phyloP scores from a whole-genome alignment of 2,797 vertebrate genomes.

The Phataginus tetradactyla region DNA sequence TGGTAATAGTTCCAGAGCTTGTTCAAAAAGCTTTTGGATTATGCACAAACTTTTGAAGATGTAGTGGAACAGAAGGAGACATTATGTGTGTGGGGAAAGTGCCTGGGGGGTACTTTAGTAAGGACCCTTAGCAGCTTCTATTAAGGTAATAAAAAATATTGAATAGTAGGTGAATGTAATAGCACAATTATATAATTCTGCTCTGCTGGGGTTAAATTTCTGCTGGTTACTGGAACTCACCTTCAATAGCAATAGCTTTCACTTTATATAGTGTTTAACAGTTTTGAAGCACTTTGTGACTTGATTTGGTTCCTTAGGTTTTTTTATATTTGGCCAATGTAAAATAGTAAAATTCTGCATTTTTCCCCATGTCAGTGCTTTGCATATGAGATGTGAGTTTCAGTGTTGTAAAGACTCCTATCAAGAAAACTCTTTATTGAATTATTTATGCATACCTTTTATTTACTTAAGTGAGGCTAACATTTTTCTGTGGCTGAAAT shows the following conservation, averaged over 20 bases:
- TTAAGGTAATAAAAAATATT: neutral
- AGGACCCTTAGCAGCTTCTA: constrained; percentile 4
- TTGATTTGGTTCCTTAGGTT: constrained; percentile 51
- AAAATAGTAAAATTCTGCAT: constrained; percentile 11
- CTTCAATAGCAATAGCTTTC: neutral
- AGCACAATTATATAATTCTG: constrained; percentile 1
- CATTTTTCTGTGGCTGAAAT: neutral
- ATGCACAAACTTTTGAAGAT: constrained; percentile 19
- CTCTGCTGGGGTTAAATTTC: neutral
- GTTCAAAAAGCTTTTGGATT: constrained; percentile 21
- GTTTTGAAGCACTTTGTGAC: constrained; percentile 18
- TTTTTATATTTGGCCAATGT: constrained; percentile 14
- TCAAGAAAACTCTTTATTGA: constrained; percentile 16
- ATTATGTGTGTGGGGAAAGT: neutral
- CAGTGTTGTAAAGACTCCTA: neutral
- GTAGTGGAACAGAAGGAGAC: neutral
- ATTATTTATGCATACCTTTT: constrained; percentile 33
- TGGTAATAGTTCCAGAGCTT: neutral
- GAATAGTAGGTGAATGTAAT: neutral
- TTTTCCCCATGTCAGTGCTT: neutral
- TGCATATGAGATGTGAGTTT: neutral
- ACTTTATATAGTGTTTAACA: constrained; percentile 9
- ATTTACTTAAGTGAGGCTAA: neutral
- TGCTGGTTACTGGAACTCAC: neutral
- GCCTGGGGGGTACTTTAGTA: neutral